phyloP scores from a whole-genome alignment of 2,888 invertebrate species.

The Mythimna loreyi region DNA sequence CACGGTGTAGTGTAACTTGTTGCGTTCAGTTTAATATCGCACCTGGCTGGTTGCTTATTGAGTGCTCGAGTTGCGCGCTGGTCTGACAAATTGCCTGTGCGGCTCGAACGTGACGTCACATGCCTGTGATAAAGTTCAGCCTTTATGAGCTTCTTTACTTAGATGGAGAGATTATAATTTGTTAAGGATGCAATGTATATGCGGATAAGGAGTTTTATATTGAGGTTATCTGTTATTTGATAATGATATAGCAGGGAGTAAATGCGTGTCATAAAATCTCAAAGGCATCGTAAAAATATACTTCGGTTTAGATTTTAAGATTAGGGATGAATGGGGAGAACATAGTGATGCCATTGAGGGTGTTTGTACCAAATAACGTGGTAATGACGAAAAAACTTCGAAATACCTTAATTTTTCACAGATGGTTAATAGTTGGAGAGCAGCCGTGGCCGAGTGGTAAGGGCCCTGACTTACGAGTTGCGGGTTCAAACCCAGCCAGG shows the following conservation, averaged over 20 bases:
- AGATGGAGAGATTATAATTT: constrained; percentile 39
- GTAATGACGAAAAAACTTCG: no score
- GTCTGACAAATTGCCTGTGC: constrained; percentile 62
- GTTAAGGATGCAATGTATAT: constrained; percentile 20
- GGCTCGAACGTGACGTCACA: constrained; percentile 60
- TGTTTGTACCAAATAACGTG: no score
- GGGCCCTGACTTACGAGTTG: no score
- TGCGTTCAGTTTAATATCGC: constrained; percentile 66
- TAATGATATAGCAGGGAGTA: background rate
- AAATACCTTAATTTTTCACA: no score
- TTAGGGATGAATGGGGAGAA: no score
- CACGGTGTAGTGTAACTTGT: constrained; percentile 50
- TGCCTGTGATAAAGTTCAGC: constrained; percentile 49
- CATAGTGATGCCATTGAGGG: no score
- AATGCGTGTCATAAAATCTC: background rate
- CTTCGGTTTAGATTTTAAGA: no score
- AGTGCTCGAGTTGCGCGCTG: constrained; percentile 62
- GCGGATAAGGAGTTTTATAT: constrained; percentile 18
- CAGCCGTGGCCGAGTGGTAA: no score
- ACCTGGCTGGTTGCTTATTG: constrained; percentile 68
- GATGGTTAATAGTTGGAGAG: no score
- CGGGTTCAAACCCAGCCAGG: no score
- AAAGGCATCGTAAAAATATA: background rate
- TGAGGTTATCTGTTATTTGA: constrained; percentile 11
- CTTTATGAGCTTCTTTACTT: constrained; percentile 50